A percentile compares a stretch with the other conserved stretches of the same genome.
These are phyloP conservation scores for Pegoplata infirma DNA, from an alignment of 2,888 invertebrate genomes.

Conservation along the genomic window DNA sequence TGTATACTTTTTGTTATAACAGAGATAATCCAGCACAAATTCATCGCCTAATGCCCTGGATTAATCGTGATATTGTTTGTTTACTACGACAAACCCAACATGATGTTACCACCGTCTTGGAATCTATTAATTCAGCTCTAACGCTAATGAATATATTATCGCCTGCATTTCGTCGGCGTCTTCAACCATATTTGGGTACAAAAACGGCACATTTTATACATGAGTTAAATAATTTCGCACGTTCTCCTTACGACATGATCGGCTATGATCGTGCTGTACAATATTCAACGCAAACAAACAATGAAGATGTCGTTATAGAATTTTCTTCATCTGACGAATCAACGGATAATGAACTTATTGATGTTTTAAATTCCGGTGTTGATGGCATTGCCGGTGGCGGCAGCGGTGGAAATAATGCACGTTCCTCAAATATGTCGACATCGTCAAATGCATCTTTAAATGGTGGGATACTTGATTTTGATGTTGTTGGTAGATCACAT, in stretches of 20 bases:
- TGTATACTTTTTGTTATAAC: conserved; percentile 69
- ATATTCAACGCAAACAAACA: conserved; percentile 80
- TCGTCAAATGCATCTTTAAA: conserved; percentile 49
- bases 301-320: conserved; percentile 74
- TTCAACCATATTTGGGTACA: conserved; percentile 84
- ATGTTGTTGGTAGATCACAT: conserved; percentile 47
- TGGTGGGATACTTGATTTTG: conserved; percentile 60
- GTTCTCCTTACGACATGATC: conserved; percentile 90
- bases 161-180: conserved; percentile 83
- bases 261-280: conserved; percentile 88
- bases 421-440: conserved; percentile 16
- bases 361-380: conserved; percentile 30
- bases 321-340: conserved; percentile 70
- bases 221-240: conserved; percentile 91
- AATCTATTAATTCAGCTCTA: conserved; percentile 85
- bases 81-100: conserved; percentile 81
- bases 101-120: conserved; percentile 83
- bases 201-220: conserved; percentile 93
- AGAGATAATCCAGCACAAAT: conserved; percentile 89
- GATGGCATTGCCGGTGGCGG: conserved; percentile 21
- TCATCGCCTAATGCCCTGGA: conserved; percentile 91
- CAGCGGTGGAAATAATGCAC: conserved; percentile 1
- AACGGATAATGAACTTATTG: conserved; percentile 67
- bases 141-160: conserved; percentile 81
- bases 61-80: conserved; percentile 90